Percentiles rank a stretch among this genome's conserved stretches.
These are phyloP conservation scores for Clamator glandarius DNA, from an alignment of 2,797 vertebrate species.

Conservation along the genomic window DNA sequence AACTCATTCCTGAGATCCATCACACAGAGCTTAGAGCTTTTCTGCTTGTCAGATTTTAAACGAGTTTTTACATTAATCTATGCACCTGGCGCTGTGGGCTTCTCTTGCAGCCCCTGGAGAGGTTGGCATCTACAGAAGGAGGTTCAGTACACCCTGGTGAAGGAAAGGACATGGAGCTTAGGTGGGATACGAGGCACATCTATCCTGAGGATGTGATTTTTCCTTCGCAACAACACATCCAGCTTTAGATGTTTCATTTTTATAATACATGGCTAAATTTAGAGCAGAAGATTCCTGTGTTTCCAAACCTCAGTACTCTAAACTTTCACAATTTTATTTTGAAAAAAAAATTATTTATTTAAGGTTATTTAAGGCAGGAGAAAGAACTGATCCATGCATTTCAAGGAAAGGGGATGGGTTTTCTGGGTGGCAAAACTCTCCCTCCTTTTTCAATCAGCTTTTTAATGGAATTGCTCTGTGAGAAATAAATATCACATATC, in stretches of 20 bases:
- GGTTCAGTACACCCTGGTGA: background rate
- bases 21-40: background rate
- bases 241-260: background rate
- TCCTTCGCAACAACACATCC: background rate
- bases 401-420: background rate
- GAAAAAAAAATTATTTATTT: no score
- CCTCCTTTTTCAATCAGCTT: background rate
- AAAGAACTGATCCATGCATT: background rate
- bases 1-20: background rate
- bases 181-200: background rate
- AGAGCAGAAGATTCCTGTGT: background rate
- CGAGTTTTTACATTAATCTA: background rate
- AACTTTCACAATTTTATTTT: no score
- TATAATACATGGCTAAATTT: background rate
- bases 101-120: background rate
- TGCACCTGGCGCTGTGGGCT: background rate
- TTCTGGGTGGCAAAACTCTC: background rate
- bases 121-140: accelerated
- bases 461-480: background rate
- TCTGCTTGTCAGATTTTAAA: background rate
- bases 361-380: background rate
- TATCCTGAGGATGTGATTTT: background rate
- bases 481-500: background rate
- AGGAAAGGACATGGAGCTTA: background rate
- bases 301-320: background rate